Conservation (phyloP, 2,888 invertebrate genomes). For the Tetanocera ferruginea region DNA sequence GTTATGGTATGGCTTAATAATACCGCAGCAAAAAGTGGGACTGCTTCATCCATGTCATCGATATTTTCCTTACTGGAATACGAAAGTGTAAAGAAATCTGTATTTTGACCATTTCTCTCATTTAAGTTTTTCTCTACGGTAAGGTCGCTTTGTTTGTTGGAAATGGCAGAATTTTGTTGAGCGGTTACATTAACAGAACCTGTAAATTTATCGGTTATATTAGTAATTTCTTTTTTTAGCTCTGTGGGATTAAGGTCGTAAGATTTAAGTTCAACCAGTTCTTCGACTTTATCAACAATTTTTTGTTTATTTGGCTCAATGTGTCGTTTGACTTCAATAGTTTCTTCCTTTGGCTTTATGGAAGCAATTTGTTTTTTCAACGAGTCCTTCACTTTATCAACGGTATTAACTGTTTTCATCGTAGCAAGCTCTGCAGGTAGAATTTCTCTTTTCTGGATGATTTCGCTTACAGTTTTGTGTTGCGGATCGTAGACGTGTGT, state of each 20-base stretch:
- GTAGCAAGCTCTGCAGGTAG: too few relatives aligned
- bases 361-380: not conserved
- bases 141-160: not conserved
- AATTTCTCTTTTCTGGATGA: too few relatives aligned
- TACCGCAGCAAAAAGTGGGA: constrained; percentile 62
- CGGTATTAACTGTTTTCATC: not conserved
- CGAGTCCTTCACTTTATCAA: too few relatives aligned
- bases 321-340: not conserved
- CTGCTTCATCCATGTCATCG: constrained; percentile 56
- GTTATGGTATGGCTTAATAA: constrained; percentile 1
- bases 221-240: not conserved
- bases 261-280: not conserved
- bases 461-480: too few relatives aligned
- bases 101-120: not conserved
- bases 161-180: not conserved
- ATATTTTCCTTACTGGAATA: not conserved
- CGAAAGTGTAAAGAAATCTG: constrained; percentile 1
- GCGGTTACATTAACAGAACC: not conserved
- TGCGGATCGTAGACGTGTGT: not conserved
- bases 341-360: not conserved
- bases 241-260: not conserved
- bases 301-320: too few relatives aligned
- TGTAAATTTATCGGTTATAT: not conserved
- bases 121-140: not conserved
- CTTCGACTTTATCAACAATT: too few relatives aligned